Conservation (phyloP, 2,888 invertebrate genomes). For the Tachina fera region DNA sequence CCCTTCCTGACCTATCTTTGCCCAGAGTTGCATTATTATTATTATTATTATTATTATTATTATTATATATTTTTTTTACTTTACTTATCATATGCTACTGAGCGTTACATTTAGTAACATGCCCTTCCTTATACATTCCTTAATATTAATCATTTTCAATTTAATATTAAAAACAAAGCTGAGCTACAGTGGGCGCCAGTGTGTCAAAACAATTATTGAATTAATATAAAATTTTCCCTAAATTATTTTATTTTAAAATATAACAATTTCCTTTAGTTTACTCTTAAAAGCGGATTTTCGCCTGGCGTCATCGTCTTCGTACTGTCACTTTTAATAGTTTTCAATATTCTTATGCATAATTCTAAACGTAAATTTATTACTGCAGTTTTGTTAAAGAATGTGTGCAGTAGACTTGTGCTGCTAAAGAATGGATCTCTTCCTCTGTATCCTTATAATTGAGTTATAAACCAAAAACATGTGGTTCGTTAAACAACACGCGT, state of each 20-base stretch:
- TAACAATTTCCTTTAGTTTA: constrained; percentile 39
- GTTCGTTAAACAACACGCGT: constrained; percentile 76
- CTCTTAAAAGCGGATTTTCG: not conserved
- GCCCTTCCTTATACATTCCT: not conserved
- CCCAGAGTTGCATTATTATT: too few relatives aligned
- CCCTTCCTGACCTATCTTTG: too few relatives aligned
- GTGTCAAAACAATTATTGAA: constrained; percentile 45
- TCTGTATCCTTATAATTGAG: constrained; percentile 76
- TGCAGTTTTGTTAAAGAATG: constrained; percentile 27
- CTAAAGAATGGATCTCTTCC: not conserved
- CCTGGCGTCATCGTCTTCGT: constrained; percentile 54
- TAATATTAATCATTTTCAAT: not conserved
- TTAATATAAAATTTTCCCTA: constrained; percentile 8
- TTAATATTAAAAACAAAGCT: not conserved
- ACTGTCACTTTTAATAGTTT: constrained; percentile 50
- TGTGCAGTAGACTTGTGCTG: constrained; percentile 15
- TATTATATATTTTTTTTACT: too few relatives aligned
- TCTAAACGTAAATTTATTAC: constrained; percentile 34
- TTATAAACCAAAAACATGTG: constrained; percentile 83
- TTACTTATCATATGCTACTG: not conserved
- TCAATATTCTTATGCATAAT: constrained; percentile 44
- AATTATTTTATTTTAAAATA: not conserved
- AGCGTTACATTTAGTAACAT: not conserved
- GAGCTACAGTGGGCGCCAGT: constrained; percentile 30
- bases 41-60: too few relatives aligned